A percentile compares a stretch with the other conserved stretches of the same genome.
Evolutionary conservation across 2,888 invertebrate genomes (phyloP).

Genomic region (Phymatocera aterrima): DNA sequence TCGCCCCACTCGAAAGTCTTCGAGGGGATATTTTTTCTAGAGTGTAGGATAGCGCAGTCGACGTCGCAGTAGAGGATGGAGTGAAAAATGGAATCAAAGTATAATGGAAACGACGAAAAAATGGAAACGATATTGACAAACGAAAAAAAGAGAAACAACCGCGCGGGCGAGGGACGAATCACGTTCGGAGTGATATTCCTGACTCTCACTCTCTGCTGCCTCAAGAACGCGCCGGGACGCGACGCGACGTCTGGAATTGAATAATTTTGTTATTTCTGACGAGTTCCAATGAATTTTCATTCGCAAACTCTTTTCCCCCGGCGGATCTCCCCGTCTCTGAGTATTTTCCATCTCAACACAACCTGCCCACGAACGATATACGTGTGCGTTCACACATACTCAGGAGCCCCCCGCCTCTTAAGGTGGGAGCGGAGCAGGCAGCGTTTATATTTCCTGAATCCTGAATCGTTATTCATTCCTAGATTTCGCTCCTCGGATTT

Average conservation of each 20-base stretch:
- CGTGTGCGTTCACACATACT: not conserved
- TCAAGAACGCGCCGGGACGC: too few species aligned
- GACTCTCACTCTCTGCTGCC: constrained; percentile 7
- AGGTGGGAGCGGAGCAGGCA: not conserved
- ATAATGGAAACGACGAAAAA: not conserved
- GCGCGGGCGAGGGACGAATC: not conserved
- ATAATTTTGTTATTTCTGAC: constrained; percentile 60
- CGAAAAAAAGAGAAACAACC: not conserved
- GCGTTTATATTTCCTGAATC: constrained; percentile 22
- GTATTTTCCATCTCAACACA: not conserved
- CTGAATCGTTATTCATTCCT: constrained; percentile 15
- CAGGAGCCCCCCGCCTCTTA: not conserved
- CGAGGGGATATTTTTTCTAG: too few species aligned
- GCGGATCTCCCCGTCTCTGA: not conserved
- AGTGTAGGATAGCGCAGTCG: too few species aligned
- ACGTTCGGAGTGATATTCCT: not conserved
- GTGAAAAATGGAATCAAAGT: not conserved
- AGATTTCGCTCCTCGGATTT: constrained; percentile 11
- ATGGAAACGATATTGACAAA: not conserved
- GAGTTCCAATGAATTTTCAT: constrained; percentile 60
- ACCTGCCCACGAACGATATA: not conserved
- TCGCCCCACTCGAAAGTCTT: too few species aligned
- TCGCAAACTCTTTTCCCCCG: constrained; percentile 51
- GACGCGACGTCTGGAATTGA: constrained; percentile 54
- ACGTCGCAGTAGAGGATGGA: too few species aligned